Evolutionary conservation across 2,888 invertebrate species (phyloP).

Genomic region (Xylota segnis): DNA sequence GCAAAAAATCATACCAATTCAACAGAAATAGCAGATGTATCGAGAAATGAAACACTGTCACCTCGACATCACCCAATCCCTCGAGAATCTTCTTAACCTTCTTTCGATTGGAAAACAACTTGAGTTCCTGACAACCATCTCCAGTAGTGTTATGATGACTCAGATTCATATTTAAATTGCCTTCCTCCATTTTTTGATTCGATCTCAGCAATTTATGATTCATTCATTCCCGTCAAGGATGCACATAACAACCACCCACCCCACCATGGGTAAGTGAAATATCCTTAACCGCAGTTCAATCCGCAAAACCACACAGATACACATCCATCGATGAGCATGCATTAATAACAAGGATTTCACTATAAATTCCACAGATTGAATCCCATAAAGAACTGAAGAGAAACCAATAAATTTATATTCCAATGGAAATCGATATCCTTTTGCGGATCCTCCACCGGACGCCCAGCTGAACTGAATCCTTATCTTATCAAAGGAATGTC

Average conservation of each 20-base stretch:
- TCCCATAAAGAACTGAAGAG: constrained; percentile 23
- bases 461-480: background rate
- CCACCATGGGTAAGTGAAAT: background rate
- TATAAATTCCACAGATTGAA: constrained; percentile 34
- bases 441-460: background rate
- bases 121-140: too few species aligned
- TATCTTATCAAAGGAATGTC: background rate
- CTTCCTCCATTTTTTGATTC: background rate
- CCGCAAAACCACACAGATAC: constrained; percentile 8
- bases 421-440: constrained; percentile 25
- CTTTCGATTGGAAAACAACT: too few species aligned
- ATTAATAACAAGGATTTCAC: constrained; percentile 29
- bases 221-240: background rate
- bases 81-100: too few species aligned
- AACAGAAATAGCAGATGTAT: too few species aligned
- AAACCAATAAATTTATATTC: constrained; percentile 33
- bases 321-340: background rate
- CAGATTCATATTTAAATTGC: background rate
- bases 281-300: background rate
- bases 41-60: too few species aligned
- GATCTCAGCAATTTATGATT: background rate
- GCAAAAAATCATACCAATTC: too few species aligned
- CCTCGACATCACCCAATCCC: too few species aligned
- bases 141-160: background rate
- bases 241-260: too few species aligned